Conservation (phyloP, 1,140 invertebrate genomes). For the Diorhabda carinulata region DNA sequence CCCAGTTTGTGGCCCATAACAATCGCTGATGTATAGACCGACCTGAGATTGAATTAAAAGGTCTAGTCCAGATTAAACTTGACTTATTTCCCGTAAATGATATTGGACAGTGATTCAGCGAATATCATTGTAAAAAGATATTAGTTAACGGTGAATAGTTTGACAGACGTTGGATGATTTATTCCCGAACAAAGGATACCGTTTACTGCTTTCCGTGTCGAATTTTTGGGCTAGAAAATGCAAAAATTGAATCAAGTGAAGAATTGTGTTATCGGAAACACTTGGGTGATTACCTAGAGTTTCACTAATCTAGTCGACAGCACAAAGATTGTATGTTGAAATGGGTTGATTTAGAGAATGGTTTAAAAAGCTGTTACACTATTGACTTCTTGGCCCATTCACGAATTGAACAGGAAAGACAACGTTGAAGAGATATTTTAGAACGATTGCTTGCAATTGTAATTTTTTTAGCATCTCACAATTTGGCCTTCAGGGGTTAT, state of each 20-base stretch:
- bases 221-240: conserved; percentile 24
- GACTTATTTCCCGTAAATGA: conserved; percentile 22
- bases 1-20: conserved; percentile 10
- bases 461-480: no score
- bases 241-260: conserved; percentile 19
- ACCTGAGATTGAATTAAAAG: conserved; percentile 22
- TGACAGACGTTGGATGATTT: conserved; percentile 25
- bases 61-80: conserved; percentile 22
- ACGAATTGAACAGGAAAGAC: no score
- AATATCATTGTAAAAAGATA: conserved; percentile 23
- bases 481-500: no score
- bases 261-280: no score
- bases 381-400: no score
- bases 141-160: conserved; percentile 27
- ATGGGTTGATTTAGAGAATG: no score
- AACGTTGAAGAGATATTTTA: no score
- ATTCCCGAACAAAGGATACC: conserved; percentile 26
- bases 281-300: conserved; percentile 21
- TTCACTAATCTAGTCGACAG: no score
- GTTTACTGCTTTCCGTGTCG: conserved; percentile 23
- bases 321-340: no score
- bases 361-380: no score
- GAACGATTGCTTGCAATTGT: no score
- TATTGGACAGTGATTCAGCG: conserved; percentile 17
- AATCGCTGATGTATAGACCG: conserved; percentile 15